Evolutionary conservation across 2,113 vertebrate species (phyloP), one percentile per base, ranked within the genome.

Genomic region (Leptocoma aspasia): DNA sequence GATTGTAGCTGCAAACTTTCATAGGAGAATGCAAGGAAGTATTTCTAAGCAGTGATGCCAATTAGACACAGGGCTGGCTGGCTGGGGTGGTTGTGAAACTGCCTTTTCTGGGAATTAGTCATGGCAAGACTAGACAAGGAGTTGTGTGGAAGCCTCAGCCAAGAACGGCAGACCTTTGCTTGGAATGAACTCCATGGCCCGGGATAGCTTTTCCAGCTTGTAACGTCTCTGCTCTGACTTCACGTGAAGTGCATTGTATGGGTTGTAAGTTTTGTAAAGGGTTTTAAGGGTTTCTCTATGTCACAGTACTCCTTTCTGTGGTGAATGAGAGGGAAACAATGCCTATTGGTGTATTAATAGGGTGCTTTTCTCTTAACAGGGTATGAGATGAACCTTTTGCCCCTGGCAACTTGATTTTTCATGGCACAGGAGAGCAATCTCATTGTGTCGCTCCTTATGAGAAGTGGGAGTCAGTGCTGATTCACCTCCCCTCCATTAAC

Each of bases 91-190:
- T 96, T 95, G 89, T 95, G 96, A 97, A 97, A 97, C 85, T 82
- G 92, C 78, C 77, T 93, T 86, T 96, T 96, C 94, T 96, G 93
- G 75, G 87, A 97, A 95, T 96, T 80, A 95, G 70, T 94, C 90
- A 92, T 52, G 30, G 78, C 94, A 91, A 95, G 95, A 96, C 94
- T 68, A 93, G 95, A 82, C 86, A 95, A 88, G 61, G 88, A 92
- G 56, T 54, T 84, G 57, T 15, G 42, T 89, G 73, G 82, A 94
- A 94, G 26, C 44, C 53, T 54, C 64, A 39, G 91, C 73, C 88
- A 90, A 84, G 92, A 94, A 57, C 0, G 21, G 37, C 83, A 89
- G 84, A 59, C 37, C 83, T 89, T 80, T 90, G 59, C 76, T 86
- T 70, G 76, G 86, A 90, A 90, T 84, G 60, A 92, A 21, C 86